Evolutionary conservation across 2,888 invertebrate genomes (phyloP).

Genomic region (Tetropium fuscum): DNA sequence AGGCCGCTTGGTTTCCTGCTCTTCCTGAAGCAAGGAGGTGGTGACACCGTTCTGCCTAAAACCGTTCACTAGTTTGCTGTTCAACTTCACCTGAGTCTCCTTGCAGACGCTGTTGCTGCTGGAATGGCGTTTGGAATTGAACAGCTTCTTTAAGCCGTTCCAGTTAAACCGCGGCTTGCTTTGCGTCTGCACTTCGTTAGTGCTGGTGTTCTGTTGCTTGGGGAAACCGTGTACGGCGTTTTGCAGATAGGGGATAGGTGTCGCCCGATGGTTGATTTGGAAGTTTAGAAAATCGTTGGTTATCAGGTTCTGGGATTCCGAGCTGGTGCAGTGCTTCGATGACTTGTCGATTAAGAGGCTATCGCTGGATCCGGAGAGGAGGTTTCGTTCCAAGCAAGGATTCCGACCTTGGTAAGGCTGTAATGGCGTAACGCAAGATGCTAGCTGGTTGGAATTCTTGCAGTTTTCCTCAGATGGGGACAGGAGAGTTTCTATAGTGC

Average conservation of each 20-base stretch:
- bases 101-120: slow-evolving; percentile 46
- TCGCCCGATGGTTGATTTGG: slow-evolving; percentile 67
- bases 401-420: slow-evolving; percentile 80
- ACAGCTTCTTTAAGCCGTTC: slow-evolving; percentile 68
- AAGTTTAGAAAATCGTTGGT: slow-evolving; percentile 68
- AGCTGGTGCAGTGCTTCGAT: slow-evolving; percentile 69
- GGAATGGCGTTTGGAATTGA: slow-evolving; percentile 57
- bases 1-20: slow-evolving; percentile 60
- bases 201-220: slow-evolving; percentile 64
- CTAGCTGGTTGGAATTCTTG: slow-evolving; percentile 70
- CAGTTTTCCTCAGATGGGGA: slow-evolving; percentile 71
- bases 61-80: slow-evolving; percentile 67
- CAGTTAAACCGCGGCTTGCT: slow-evolving; percentile 63
- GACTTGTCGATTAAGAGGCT: slow-evolving; percentile 75
- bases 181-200: slow-evolving; percentile 31
- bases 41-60: slow-evolving; percentile 67
- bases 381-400: slow-evolving; percentile 82
- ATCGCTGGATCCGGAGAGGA: slow-evolving; percentile 70
- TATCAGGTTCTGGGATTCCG: slow-evolving; percentile 68
- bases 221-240: slow-evolving; percentile 74
- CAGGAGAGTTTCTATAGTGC: slow-evolving; percentile 73
- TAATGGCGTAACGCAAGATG: slow-evolving; percentile 68
- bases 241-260: slow-evolving; percentile 78
- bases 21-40: slow-evolving; percentile 64
- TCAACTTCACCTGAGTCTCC: slow-evolving; percentile 67